Evolutionary conservation across 2,113 vertebrate genomes (phyloP), one percentile per base, ranked within the genome.

Genomic region (Triplophysa tibetana): DNA sequence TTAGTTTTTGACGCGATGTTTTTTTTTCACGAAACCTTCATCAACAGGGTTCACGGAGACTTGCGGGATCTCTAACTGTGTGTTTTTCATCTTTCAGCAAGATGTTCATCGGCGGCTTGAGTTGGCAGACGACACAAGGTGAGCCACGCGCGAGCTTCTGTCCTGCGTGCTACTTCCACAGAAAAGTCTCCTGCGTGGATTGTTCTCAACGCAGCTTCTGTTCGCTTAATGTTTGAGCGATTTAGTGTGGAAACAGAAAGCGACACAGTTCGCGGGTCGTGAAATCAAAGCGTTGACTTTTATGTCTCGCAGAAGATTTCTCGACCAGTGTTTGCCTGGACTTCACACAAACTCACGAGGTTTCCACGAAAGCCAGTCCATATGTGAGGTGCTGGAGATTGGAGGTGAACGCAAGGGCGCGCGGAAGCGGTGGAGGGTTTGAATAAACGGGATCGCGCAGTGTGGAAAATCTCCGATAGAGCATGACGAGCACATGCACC

Each of bases 61-160:
- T 78, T 73, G 29, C 81, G 70, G 62, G 76, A 79, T 78, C 17
- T 84, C 75, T 69, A 79, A 70, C 54, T 86, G 50, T 85, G 80
- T 86, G 83, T 87, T 79, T 86, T 89, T 91, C 86, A 90, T 87
- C 88, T 92, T 87, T 89, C 93, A 97, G 96, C 94, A 96, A 96
- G 93, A 96, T 97, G 96, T 96, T 97, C 94, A 95, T 96, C 94
- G 96, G 95, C 89, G 96, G 96, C 90, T 92, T 96, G 91, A 96
- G 95, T 90, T 97, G 96, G 96, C 96, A 97, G 91, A 96, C 96
- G 78, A 97, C 96, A 89, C 96, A 97, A 96, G 96, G 96, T 97
- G 94, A 96, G 95, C 64, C 54, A 24, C 60, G 45, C 67, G 63
- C 33, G 78, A 82, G 33, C 61, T 21, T 50, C 61, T 50, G 89